Evolutionary conservation across 2,797 vertebrate species (phyloP).

Genomic region (Petrocephalus sullivani): DNA sequence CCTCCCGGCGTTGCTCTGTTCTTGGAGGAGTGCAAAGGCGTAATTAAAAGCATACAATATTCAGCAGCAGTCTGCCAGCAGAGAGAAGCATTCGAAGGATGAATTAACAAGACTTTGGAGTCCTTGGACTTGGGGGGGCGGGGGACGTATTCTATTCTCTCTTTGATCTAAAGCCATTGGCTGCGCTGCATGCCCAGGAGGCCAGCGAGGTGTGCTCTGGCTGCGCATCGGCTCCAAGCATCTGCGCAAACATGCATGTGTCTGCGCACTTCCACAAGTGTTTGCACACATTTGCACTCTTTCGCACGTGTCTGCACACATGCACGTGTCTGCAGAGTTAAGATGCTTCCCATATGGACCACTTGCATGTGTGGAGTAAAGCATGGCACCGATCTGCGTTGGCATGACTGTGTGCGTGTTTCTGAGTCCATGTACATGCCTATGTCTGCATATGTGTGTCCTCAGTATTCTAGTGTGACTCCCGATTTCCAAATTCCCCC

Average conservation of each 20-base stretch:
- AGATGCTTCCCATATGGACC: not conserved
- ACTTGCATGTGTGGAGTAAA: not conserved
- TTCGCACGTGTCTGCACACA: not conserved
- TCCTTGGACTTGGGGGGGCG: not conserved
- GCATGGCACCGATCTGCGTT: not conserved
- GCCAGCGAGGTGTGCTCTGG: not conserved
- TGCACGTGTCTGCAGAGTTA: not conserved
- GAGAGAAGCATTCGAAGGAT: not conserved
- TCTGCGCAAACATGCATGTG: not conserved
- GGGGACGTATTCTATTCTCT: not conserved
- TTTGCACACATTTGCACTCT: not conserved
- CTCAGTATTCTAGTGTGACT: not conserved
- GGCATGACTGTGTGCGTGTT: not conserved
- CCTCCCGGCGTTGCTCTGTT: not conserved
- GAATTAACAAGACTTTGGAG: not conserved
- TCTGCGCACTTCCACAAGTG: not conserved
- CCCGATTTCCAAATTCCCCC: not conserved
- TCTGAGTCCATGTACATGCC: not conserved
- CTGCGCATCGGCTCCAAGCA: not conserved
- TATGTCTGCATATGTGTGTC: not conserved
- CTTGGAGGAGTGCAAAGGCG: not conserved
- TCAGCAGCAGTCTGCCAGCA: not conserved
- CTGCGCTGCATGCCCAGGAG: not conserved
- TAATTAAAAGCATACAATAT: constrained; percentile 12
- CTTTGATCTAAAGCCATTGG: not conserved